Conservation (phyloP, 2,888 invertebrate genomes). For the Tenodera sinensis region DNA sequence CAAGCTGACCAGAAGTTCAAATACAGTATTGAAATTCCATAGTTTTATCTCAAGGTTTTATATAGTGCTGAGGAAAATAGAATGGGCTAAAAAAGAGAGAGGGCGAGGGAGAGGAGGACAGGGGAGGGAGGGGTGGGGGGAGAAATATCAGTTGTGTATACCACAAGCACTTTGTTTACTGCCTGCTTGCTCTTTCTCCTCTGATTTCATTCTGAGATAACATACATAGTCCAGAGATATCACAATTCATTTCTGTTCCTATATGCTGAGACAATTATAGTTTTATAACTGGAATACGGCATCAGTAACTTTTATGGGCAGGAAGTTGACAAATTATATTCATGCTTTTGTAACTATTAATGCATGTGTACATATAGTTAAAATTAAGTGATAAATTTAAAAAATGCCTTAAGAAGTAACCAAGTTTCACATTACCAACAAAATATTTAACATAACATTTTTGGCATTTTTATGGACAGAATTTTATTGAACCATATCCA, state of each 20-base stretch:
- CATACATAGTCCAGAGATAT: neutral
- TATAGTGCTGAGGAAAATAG: no score
- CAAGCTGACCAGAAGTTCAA: no score
- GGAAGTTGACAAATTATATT: neutral
- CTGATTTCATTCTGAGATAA: neutral
- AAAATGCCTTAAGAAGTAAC: neutral
- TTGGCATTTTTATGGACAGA: no score
- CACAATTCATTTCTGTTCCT: neutral
- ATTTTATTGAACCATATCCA: neutral
- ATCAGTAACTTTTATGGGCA: neutral
- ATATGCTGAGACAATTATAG: constrained; percentile 2
- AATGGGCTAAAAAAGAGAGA: no score
- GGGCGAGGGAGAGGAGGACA: no score
- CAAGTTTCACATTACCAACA: neutral
- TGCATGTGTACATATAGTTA: neutral
- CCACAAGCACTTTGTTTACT: no score
- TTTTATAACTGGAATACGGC: neutral
- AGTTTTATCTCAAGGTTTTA: no score
- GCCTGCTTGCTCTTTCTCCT: neutral
- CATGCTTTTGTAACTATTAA: neutral
- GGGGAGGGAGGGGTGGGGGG: no score
- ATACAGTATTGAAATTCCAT: no score
- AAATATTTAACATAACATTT: neutral
- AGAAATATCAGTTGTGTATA: no score
- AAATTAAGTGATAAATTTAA: neutral